Evolutionary conservation across 2,113 vertebrate genomes (phyloP), one percentile per base, ranked within the genome.

Genomic region (Circaetus gallicus): DNA sequence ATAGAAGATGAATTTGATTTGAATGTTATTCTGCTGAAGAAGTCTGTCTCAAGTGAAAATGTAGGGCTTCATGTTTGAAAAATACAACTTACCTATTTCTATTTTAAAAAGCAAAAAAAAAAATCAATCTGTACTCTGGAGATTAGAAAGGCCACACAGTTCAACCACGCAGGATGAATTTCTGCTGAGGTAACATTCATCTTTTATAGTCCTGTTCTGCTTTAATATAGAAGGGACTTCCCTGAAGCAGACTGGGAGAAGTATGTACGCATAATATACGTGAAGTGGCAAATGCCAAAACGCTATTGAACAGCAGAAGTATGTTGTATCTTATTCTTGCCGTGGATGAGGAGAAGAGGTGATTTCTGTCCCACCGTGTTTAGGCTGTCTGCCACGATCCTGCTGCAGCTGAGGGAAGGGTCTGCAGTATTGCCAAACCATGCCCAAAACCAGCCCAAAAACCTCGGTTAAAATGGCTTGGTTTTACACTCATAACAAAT

Each of bases 131-230:
- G 25, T 81, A 88, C 87, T 62, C 53, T 36, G 18, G 89, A 90
- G 76, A 86, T 95, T 93, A 73, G 74, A 90, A 95, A 90, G 91
- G 85, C 84, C 89, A 90, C 50, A 45, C 61, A 87, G 90, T 90
- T 97, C 86, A 94, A 56, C 69, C 69, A 82, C 82, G 86, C 78
- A 74, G 91, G 77, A 90, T 82, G 70, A 81, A 89, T 94, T 97
- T 96, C 93, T 95, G 88, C 76, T 85, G 89, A 78, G 36, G 55
- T 73, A 86, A 90, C 40, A 87, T 80, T 71, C 76, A 85, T 89
- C 81, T 92, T 91, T 91, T 67, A 52, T 56, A 81, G 56, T 49
- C 40, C 53, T 50, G 43, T 86, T 88, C 93, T 79, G 72, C 91
- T 95, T 55, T 83, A 86, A 56, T 80, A 69, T 26, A 65, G 89